Evolutionary conservation across 2,888 invertebrate species (phyloP), one percentile per base, ranked within the genome.

Genomic region (Sclerodermus sp.): DNA sequence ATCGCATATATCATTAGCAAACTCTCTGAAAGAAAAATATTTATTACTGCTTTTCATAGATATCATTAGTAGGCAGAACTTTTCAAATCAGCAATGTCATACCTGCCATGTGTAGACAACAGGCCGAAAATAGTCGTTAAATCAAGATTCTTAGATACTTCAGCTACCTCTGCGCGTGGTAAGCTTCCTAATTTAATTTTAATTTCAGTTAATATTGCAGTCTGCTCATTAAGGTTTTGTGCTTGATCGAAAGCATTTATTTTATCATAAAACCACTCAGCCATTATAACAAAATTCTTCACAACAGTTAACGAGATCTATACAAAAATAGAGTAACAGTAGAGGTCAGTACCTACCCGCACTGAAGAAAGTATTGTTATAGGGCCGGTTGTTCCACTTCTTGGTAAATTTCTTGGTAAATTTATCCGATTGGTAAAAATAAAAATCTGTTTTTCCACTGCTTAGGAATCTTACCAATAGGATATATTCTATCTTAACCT

Each of bases 71-170:
- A n/a, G 14, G 15, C 32, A 32, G 36, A 4, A 2, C 41, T 12
- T 34, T 34, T 34, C 6, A 14, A 59, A 66, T 60, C 23, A 58
- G 60, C 57, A 38, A 47, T 46, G 58, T 68, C 64, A 70, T 62
- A 73, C 76, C 64, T 70, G 57, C 75, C 70, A 48, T 60, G 57
- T 10, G 70, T 69, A 68, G 71, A 70, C 71, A 77, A 45, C 34
- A 70, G 58, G 10, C 56, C 40, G 49, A 74, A 68, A 15, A 77
- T 51, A 12, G 51, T 56, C 12, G 49, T 52, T 16, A 69, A 54
- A 47, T 75, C 64, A 31, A 71, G 47, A 52, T 57, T 65, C 1
- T 47, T 38, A 32, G 61, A 58, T 5, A 71, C 50, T 23, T 66
- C 61, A 39, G 68, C 56, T 15, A 55, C 44, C 41, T 77, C 72